These are phyloP conservation scores for Platygyra sinensis DNA, from an alignment of 64 coral and sea anemone species.

Conservation along the genomic window DNA sequence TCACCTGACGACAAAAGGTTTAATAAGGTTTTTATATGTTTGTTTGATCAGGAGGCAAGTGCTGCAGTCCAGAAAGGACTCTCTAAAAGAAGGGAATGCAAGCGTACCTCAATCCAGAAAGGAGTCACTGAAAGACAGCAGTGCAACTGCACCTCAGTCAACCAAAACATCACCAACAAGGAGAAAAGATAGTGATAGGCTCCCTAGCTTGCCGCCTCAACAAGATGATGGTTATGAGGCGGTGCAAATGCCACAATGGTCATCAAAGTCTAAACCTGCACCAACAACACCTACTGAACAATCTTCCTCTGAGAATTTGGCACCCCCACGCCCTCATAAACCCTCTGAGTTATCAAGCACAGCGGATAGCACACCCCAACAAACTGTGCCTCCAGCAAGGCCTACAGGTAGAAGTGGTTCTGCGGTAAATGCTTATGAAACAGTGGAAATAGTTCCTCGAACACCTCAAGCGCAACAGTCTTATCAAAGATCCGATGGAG, in stretches of 20 bases:
- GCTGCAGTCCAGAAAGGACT: conserved; percentile 20
- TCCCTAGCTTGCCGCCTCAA: conserved; percentile 15
- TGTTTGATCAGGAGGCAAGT: conserved; percentile 7
- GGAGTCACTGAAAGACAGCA: not conserved
- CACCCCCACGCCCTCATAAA: conserved; percentile 7
- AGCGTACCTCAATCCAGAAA: not conserved
- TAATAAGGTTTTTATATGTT: not conserved
- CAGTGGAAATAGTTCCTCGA: not conserved
- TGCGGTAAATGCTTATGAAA: conserved; percentile 12
- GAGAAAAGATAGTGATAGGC: conserved; percentile 34
- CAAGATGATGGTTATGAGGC: conserved; percentile 40
- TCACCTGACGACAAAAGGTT: not conserved
- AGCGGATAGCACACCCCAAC: not conserved
- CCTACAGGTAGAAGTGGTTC: not conserved
- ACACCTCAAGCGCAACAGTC: not conserved
- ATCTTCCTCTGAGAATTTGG: not conserved
- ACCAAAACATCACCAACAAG: not conserved
- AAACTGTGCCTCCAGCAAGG: not conserved
- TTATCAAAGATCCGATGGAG: not conserved
- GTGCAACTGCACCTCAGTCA: not conserved
- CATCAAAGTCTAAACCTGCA: conserved; percentile 30
- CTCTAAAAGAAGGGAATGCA: not conserved
- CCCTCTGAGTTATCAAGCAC: not conserved
- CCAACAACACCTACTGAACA: not conserved
- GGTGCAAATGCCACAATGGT: conserved; percentile 43